Conservation (phyloP, 2,888 invertebrate species). For the Scaptomyza polygonia region DNA sequence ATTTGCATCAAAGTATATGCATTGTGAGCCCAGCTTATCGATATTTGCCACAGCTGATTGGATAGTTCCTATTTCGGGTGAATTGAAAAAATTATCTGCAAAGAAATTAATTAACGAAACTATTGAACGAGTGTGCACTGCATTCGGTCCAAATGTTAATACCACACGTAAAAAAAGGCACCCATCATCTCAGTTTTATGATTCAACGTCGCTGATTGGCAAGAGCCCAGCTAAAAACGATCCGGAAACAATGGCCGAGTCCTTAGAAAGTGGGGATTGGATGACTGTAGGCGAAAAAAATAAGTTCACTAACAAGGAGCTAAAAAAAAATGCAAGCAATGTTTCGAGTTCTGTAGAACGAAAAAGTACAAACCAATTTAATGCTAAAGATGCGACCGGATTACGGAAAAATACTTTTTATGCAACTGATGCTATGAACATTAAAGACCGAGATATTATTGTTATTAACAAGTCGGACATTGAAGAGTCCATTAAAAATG, state of each 20-base stretch:
- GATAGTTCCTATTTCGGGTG: constrained; percentile 61
- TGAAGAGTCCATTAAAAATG: constrained; percentile 77
- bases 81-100: constrained; percentile 67
- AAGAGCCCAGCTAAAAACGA: neutral
- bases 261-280: constrained; percentile 11
- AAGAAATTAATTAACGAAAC: constrained; percentile 70
- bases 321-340: constrained; percentile 7
- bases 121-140: constrained; percentile 66
- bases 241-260: constrained; percentile 15
- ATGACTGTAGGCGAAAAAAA: neutral
- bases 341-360: constrained; percentile 7
- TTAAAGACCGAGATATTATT: constrained; percentile 79
- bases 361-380: constrained; percentile 13
- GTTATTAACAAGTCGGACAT: constrained; percentile 81
- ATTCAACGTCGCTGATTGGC: constrained; percentile 5
- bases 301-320: constrained; percentile 24
- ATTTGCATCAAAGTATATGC: constrained; percentile 68
- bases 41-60: constrained; percentile 80
- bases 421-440: constrained; percentile 48
- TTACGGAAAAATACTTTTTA: constrained; percentile 13
- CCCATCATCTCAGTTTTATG: constrained; percentile 59
- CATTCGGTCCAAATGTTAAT: constrained; percentile 56
- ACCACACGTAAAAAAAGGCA: constrained; percentile 33
- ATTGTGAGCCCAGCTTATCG: constrained; percentile 64
- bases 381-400: constrained; percentile 12